A percentile compares a stretch with the other conserved stretches of the same genome.
These are phyloP conservation scores for Siphlonurus alternatus DNA, from an alignment of 2,888 invertebrate genomes.

Conservation along the genomic window DNA sequence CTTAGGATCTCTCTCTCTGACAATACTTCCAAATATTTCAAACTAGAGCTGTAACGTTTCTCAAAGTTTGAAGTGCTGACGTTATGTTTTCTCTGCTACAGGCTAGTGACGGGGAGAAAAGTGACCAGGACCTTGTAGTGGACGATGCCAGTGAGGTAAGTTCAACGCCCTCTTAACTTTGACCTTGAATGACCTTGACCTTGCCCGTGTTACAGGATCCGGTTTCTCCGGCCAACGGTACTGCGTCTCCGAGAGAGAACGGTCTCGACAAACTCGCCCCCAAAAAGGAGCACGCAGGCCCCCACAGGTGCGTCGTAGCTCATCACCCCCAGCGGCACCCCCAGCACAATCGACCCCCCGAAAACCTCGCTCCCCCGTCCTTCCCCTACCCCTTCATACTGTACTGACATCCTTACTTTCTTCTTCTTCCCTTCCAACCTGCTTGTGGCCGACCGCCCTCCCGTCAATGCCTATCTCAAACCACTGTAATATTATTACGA, in stretches of 20 bases:
- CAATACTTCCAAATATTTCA: too few species aligned
- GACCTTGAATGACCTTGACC: neutral
- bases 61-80: too few species aligned
- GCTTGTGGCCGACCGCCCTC: neutral
- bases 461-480: neutral
- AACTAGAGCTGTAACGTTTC: too few species aligned
- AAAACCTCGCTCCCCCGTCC: neutral
- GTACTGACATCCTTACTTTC: neutral
- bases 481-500: neutral
- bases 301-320: slow-evolving; percentile 34
- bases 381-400: neutral
- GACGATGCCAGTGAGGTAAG: slow-evolving; percentile 75
- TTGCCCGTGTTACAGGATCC: slow-evolving; percentile 38
- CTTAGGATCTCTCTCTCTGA: too few species aligned
- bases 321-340: neutral
- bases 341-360: neutral
- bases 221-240: slow-evolving; percentile 68
- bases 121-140: slow-evolving; percentile 84
- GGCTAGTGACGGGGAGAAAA: slow-evolving; percentile 71
- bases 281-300: slow-evolving; percentile 56
- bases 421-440: neutral
- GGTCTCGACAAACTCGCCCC: slow-evolving; percentile 62
- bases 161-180: slow-evolving; percentile 1
- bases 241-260: slow-evolving; percentile 78
- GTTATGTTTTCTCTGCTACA: too few species aligned